A percentile compares a stretch with the other conserved stretches of the same genome.
phyloP scores from a whole-genome alignment of 2,113 vertebrate species.

The Paraplagusia blochii region DNA sequence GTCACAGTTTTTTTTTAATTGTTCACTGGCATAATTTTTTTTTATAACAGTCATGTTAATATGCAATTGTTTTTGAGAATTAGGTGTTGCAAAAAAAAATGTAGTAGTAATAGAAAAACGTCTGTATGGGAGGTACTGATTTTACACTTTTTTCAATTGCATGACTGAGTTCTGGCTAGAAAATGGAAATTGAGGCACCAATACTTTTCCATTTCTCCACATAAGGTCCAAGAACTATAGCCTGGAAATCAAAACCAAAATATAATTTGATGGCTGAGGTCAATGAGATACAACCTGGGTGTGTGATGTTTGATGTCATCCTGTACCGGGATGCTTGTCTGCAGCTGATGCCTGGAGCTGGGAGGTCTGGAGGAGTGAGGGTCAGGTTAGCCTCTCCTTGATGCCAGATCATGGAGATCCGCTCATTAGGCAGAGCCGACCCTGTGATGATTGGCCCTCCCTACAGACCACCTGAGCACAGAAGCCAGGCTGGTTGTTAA shows the following conservation, averaged over 20 bases:
- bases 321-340: background rate
- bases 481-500: slow-evolving; percentile 8
- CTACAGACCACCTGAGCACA: slow-evolving; percentile 65
- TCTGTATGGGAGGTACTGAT: too few relatives aligned
- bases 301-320: slow-evolving; percentile 24
- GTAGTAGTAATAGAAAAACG: too few relatives aligned
- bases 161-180: too few relatives aligned
- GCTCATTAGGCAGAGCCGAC: slow-evolving; percentile 60
- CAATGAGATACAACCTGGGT: slow-evolving; percentile 6
- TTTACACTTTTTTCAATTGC: too few relatives aligned
- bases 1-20: too few relatives aligned
- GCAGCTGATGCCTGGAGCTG: slow-evolving; percentile 49
- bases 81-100: too few relatives aligned
- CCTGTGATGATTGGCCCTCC: slow-evolving; percentile 62
- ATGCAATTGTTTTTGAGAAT: too few relatives aligned
- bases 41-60: too few relatives aligned
- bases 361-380: slow-evolving; percentile 45
- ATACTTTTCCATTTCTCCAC: background rate
- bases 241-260: background rate
- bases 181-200: too few relatives aligned
- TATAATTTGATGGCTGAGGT: slow-evolving; percentile 2
- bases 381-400: slow-evolving; percentile 61
- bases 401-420: slow-evolving; percentile 54
- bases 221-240: background rate
- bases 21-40: too few relatives aligned